These are phyloP conservation scores for Dinoponera quadriceps DNA, from an alignment of 1,140 invertebrate species.

Conservation along the genomic window DNA sequence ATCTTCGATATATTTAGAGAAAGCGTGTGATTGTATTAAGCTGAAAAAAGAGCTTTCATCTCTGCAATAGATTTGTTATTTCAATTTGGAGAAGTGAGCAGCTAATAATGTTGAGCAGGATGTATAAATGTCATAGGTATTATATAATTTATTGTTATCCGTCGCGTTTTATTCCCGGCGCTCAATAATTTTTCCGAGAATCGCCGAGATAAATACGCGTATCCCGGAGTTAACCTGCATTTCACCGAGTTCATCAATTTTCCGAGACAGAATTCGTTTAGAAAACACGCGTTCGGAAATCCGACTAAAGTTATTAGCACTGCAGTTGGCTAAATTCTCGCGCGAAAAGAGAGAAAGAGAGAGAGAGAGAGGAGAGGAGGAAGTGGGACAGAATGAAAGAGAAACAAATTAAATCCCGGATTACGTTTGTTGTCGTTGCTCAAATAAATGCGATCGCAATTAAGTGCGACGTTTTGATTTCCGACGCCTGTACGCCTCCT, in stretches of 20 bases:
- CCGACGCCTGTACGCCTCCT: neutral
- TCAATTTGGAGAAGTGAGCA: too few relatives aligned
- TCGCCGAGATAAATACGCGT: neutral
- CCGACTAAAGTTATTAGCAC: conserved; percentile 34
- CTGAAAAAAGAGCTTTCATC: too few relatives aligned
- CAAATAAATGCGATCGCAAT: conserved; percentile 47
- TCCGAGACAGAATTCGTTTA: neutral
- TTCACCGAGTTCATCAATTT: conserved; percentile 21
- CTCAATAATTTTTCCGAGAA: conserved; percentile 17
- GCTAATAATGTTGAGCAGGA: too few relatives aligned
- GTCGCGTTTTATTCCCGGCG: neutral
- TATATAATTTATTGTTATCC: neutral
- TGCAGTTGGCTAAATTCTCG: conserved; percentile 5
- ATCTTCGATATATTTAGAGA: too few relatives aligned
- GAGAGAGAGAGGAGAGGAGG: neutral
- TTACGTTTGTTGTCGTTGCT: conserved; percentile 30
- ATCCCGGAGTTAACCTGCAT: conserved; percentile 6
- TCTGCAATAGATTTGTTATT: too few relatives aligned
- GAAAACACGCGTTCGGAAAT: conserved; percentile 19
- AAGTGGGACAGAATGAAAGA: neutral
- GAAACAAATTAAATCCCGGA: conserved; percentile 33
- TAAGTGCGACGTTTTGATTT: conserved; percentile 11
- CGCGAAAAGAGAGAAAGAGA: neutral
- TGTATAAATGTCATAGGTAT: too few relatives aligned
- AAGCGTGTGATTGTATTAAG: too few relatives aligned